A percentile compares a stretch with the other conserved stretches of the same genome.
phyloP scores from a whole-genome alignment of 2,113 vertebrate species.

The Platichthys flesus region DNA sequence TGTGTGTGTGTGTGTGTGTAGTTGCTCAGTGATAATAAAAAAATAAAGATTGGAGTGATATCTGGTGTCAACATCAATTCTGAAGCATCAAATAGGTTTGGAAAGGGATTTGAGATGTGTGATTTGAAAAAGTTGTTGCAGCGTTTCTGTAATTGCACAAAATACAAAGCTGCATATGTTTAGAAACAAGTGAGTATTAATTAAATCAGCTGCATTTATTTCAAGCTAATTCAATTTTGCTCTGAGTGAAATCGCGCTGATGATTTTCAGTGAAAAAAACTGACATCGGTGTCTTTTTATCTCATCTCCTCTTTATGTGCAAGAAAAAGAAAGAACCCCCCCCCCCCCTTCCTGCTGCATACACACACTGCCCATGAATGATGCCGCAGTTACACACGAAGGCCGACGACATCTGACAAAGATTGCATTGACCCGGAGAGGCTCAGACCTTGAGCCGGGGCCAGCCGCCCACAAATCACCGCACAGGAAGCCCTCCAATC shows the following conservation, averaged over 20 bases:
- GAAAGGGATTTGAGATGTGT: too few species aligned
- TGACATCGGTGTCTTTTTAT: neutral
- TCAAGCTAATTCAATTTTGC: too few species aligned
- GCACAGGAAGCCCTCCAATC: constrained; percentile 75
- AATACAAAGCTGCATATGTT: too few species aligned
- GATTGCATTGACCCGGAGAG: constrained; percentile 79
- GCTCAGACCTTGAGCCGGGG: constrained; percentile 18
- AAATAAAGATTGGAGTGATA: neutral
- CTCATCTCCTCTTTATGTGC: neutral
- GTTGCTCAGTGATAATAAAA: too few species aligned
- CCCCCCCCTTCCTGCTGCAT: neutral
- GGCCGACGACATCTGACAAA: constrained; percentile 82
- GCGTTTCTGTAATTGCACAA: too few species aligned
- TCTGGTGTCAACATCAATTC: too few species aligned
- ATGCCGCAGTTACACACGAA: constrained; percentile 29
- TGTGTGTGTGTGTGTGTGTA: too few species aligned
- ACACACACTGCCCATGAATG: neutral
- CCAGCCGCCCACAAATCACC: constrained; percentile 56
- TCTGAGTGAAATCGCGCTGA: neutral
- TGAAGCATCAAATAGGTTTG: too few species aligned
- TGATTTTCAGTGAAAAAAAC: neutral
- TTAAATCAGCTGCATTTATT: too few species aligned
- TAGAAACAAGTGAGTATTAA: too few species aligned
- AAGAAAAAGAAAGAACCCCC: neutral
- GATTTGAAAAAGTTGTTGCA: too few species aligned